Percentiles rank a stretch among this genome's conserved stretches.
These are phyloP conservation scores for Schizothorax lantsangensis DNA, from an alignment of 2,797 vertebrate species.

Conservation along the genomic window DNA sequence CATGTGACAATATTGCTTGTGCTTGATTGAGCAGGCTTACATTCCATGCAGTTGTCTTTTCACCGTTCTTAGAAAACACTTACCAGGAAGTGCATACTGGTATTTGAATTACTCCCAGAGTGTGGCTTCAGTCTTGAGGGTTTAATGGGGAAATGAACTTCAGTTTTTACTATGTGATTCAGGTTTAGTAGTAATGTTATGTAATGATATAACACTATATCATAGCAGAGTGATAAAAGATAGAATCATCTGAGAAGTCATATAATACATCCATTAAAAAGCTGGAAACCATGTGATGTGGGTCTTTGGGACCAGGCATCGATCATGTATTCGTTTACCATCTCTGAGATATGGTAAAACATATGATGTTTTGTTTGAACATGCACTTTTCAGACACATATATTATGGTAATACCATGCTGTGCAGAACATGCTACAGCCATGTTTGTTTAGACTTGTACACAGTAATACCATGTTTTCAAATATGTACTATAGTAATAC, in stretches of 20 bases:
- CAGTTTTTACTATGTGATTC: neutral
- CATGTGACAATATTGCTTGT: conserved; percentile 2
- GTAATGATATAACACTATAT: neutral
- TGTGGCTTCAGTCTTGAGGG: neutral
- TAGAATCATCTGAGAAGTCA: conserved; percentile 7
- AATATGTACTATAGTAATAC: neutral
- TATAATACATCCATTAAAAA: conserved; percentile 6
- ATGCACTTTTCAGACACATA: too few species aligned
- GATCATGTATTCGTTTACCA: conserved; percentile 10
- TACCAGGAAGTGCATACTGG: conserved; percentile 15
- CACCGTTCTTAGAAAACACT: neutral
- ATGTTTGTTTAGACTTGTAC: neutral
- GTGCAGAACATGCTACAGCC: neutral
- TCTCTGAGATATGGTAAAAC: neutral
- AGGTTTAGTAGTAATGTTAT: neutral
- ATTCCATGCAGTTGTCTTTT: conserved; percentile 3
- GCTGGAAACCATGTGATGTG: neutral
- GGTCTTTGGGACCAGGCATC: neutral
- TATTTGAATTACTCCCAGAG: conserved; percentile 1
- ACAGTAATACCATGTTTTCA: neutral
- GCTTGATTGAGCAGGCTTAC: conserved; percentile 11
- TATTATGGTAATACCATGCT: neutral
- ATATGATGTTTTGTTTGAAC: too few species aligned
- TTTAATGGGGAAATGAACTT: neutral
- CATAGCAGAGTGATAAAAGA: neutral